These are phyloP conservation scores for Oegoconia quadripuncta DNA, from an alignment of 2,888 invertebrate species.

Conservation along the genomic window DNA sequence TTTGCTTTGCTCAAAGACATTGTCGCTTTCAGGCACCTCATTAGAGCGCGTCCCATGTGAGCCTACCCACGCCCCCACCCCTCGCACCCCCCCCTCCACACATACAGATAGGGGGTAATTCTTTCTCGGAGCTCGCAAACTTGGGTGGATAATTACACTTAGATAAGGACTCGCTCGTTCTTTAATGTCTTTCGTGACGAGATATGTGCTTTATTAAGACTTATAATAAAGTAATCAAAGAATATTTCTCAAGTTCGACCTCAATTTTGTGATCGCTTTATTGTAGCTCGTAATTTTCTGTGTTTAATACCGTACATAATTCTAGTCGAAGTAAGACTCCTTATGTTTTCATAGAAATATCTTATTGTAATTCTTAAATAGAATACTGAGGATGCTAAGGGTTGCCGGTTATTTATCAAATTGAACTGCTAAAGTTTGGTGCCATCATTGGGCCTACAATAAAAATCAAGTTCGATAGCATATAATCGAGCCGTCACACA, in stretches of 20 bases:
- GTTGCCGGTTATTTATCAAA: too few relatives aligned
- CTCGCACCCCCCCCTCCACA: slow-evolving; percentile 32
- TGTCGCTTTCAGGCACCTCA: slow-evolving; percentile 80
- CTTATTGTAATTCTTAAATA: too few relatives aligned
- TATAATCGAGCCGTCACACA: slow-evolving; percentile 57
- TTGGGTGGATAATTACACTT: slow-evolving; percentile 75
- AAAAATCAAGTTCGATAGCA: slow-evolving; percentile 62
- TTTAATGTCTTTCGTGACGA: slow-evolving; percentile 35
- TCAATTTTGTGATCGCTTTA: too few relatives aligned
- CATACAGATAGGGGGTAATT: slow-evolving; percentile 59
- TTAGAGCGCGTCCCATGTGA: slow-evolving; percentile 78
- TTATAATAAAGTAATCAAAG: too few relatives aligned
- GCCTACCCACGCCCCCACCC: slow-evolving; percentile 54
- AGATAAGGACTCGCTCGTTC: slow-evolving; percentile 62
- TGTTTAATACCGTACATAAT: too few relatives aligned
- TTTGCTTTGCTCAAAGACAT: slow-evolving; percentile 78
- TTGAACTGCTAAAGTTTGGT: slow-evolving; percentile 1
- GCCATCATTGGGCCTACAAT: slow-evolving; percentile 42
- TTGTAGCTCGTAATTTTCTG: too few relatives aligned
- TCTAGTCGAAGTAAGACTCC: too few relatives aligned
- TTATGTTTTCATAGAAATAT: too few relatives aligned
- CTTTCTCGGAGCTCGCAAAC: slow-evolving; percentile 74
- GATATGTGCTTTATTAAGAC: slow-evolving; percentile 10
- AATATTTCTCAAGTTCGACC: too few relatives aligned
- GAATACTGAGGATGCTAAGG: too few relatives aligned